Percentiles rank a stretch among this genome's conserved stretches.
Evolutionary conservation across 1,140 invertebrate genomes (phyloP).

Genomic region (Bombus fervidus): DNA sequence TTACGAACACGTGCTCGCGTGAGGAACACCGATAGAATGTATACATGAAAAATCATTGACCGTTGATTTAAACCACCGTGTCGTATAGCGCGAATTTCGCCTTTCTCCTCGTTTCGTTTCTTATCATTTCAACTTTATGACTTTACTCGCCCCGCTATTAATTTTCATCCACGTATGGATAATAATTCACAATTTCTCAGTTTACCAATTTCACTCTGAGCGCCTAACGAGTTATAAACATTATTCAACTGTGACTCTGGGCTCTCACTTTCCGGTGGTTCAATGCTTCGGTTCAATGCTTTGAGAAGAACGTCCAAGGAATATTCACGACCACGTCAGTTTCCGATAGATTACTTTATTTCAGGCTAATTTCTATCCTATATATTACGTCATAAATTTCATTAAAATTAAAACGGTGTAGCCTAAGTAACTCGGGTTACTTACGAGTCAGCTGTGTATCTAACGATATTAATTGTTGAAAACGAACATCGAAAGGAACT

Average conservation of each 20-base stretch:
- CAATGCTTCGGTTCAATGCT: background rate
- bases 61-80: constrained; percentile 1
- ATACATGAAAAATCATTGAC: background rate
- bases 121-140: background rate
- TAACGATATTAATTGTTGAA: too few relatives aligned
- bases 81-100: background rate
- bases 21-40: background rate
- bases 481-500: too few relatives aligned
- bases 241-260: background rate
- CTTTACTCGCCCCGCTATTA: background rate
- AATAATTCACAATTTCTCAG: background rate
- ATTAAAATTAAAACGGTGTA: too few relatives aligned
- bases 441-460: too few relatives aligned
- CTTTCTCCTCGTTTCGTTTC: background rate
- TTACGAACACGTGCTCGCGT: constrained; percentile 12
- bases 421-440: too few relatives aligned
- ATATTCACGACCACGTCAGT: too few relatives aligned
- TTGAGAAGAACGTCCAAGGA: too few relatives aligned
- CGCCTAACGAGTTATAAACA: too few relatives aligned
- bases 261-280: background rate
- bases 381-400: too few relatives aligned
- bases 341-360: too few relatives aligned
- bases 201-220: background rate
- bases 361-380: too few relatives aligned
- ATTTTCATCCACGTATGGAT: background rate